Percentiles rank a stretch among this genome's conserved stretches.
Evolutionary conservation across 2,113 vertebrate genomes (phyloP).

Genomic region (Procavia capensis): DNA sequence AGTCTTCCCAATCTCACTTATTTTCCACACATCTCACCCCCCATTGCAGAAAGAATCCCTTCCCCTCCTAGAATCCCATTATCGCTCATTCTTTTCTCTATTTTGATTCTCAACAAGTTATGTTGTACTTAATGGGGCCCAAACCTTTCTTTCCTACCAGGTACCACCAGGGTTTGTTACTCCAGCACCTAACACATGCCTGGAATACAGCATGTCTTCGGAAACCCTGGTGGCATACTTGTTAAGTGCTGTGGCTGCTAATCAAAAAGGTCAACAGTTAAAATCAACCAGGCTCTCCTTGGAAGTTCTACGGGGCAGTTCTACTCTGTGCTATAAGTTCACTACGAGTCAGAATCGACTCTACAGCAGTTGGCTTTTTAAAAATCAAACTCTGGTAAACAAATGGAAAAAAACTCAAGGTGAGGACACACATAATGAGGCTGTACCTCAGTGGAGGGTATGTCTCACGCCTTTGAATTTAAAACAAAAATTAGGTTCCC

Average conservation of each 20-base stretch:
- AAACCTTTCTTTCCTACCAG: not conserved
- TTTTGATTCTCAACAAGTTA: not conserved
- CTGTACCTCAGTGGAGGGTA: conserved; percentile 23
- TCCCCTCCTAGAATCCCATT: not conserved
- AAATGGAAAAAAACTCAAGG: conserved; percentile 37
- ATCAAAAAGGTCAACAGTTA: too few species aligned
- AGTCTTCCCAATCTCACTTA: not conserved
- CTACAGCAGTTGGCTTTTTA: too few species aligned
- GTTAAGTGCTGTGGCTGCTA: too few species aligned
- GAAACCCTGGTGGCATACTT: too few species aligned
- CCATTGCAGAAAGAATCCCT: not conserved
- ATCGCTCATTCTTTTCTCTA: not conserved
- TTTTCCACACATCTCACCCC: not conserved
- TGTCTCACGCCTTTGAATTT: conserved; percentile 14
- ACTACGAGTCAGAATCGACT: too few species aligned
- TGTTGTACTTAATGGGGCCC: not conserved
- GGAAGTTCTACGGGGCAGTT: too few species aligned
- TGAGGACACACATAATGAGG: not conserved
- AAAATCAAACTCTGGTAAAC: not conserved
- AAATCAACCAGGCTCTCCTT: too few species aligned
- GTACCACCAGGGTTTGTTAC: conserved; percentile 23
- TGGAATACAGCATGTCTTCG: not conserved
- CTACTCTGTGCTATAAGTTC: too few species aligned
- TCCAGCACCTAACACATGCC: conserved; percentile 5
- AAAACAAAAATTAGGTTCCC: conserved; percentile 38